These are phyloP conservation scores for Lomographa bimaculata DNA, from an alignment of 2,888 invertebrate genomes.

Conservation along the genomic window DNA sequence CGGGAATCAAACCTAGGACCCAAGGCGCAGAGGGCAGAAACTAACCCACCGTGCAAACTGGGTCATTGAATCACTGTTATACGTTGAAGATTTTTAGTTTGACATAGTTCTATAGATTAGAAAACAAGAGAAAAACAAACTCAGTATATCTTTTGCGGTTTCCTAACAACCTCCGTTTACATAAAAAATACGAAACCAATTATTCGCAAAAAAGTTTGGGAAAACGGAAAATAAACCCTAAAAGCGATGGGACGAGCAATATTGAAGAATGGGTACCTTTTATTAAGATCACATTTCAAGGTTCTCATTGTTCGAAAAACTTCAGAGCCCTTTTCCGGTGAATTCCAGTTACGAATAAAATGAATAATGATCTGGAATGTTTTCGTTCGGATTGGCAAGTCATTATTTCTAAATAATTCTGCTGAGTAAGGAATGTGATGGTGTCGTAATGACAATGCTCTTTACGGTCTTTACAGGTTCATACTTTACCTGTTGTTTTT, in stretches of 20 bases:
- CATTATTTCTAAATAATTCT: conserved; percentile 47
- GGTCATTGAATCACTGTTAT: too few relatives aligned
- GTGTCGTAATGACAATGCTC: conserved; percentile 33
- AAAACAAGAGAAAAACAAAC: too few relatives aligned
- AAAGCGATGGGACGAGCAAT: conserved; percentile 18
- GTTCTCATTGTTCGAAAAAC: conserved; percentile 20
- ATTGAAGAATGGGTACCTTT: conserved; percentile 19
- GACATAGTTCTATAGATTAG: too few relatives aligned
- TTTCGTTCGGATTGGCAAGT: conserved; percentile 46
- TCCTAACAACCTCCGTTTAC: too few relatives aligned
- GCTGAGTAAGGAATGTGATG: conserved; percentile 32
- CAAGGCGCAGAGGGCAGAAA: too few relatives aligned
- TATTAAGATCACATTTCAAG: conserved; percentile 26
- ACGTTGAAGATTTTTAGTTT: too few relatives aligned
- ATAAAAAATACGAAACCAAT: conserved; percentile 9
- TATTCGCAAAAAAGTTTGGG: conserved; percentile 14
- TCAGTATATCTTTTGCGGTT: too few relatives aligned
- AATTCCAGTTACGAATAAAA: conserved; percentile 33
- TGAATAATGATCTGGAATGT: conserved; percentile 42
- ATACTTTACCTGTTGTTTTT: conserved; percentile 30
- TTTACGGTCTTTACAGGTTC: too few relatives aligned
- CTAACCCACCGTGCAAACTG: too few relatives aligned
- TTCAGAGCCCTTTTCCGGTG: conserved; percentile 17
- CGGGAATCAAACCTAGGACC: too few relatives aligned
- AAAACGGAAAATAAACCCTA: conserved; percentile 21